These are phyloP conservation scores for Euwallacea similis DNA, from an alignment of 1,140 invertebrate genomes.

Conservation along the genomic window DNA sequence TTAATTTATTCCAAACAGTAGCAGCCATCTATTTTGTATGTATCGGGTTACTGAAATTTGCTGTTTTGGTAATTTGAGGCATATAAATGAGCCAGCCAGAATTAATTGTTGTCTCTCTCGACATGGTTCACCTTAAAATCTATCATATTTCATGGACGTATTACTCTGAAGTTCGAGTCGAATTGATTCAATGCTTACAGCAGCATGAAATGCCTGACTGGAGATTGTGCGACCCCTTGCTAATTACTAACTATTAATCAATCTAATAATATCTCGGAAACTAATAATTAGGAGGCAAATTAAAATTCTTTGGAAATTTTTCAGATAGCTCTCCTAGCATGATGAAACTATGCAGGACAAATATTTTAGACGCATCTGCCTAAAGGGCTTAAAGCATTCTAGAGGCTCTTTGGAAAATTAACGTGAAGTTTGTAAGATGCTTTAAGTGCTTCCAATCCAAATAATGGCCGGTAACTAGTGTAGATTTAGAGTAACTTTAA, in stretches of 20 bases:
- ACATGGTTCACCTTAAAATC: too few relatives aligned
- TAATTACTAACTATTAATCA: too few relatives aligned
- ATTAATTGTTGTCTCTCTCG: neutral
- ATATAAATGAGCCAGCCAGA: neutral
- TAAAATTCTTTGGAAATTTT: too few relatives aligned
- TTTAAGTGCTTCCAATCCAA: neutral
- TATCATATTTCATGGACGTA: too few relatives aligned
- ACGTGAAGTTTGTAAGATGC: neutral
- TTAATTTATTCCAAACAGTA: neutral
- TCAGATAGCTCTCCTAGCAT: too few relatives aligned
- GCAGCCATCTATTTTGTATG: neutral
- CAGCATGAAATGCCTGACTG: neutral
- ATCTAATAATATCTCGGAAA: too few relatives aligned
- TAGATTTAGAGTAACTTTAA: too few relatives aligned
- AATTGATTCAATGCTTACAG: too few relatives aligned
- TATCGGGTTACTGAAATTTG: neutral
- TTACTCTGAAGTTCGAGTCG: too few relatives aligned
- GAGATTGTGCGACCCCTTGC: neutral
- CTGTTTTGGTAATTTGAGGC: neutral
- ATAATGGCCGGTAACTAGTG: too few relatives aligned
- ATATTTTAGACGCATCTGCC: conserved; percentile 6
- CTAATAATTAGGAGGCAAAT: too few relatives aligned
- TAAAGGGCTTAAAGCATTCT: conserved; percentile 9
- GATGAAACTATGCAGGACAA: neutral
- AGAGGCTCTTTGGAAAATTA: neutral